Base-by-base conservation (phyloP, 2,797 vertebrate genomes). In the Chloroceryle amazona region DNA sequence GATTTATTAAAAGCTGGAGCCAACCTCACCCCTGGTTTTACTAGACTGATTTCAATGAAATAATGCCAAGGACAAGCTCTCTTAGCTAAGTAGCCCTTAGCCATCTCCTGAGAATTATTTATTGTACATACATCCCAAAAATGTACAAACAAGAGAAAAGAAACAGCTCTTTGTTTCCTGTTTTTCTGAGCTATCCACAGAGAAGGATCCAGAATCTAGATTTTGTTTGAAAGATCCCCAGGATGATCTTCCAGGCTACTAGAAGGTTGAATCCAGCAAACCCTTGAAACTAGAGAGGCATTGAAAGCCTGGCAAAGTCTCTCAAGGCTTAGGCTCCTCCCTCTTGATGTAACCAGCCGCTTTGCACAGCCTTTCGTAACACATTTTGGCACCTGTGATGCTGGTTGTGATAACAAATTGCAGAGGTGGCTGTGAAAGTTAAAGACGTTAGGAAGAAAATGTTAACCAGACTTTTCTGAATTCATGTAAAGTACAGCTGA, bases 41-140 rank as follows among this genome's bases (percentile, higher is more conserved):
- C 79, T 78, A 54, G 75, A 70, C n/a, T 67, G 61, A 55, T 90
- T 90, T 90, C 70, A 89, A 44, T 63, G 73, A 88, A 75, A 60
- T 35, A 67, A 73, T 74, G 55, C 71, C 90, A 95, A 95, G 82
- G 91, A 72, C 89, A 91, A 47, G 28, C 67, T 67, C 67, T 66
- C 19, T 78, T 41, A 39, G 44, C 66, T 70, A 39, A 89, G 37
- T 12, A 65, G 66, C 31, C 39, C n/a, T 51, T 42, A 66, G 65
- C 33, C 44, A 74, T 72, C 49, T 68, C 51, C 16, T 21, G 46
- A 33, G 8, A 41, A 79, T 63, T 66, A 68, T 23, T 71, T 71
- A 42, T 3, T 75, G 58, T 49, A 58, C 6, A 2, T 31, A 13
- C 35, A 72, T 60, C 39, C 51, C 57, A 55, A 79, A 83, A 94